A percentile compares a stretch with the other conserved stretches of the same genome.
These are phyloP conservation scores for Eupithecia subfuscata DNA, from an alignment of 2,888 invertebrate species.

Conservation along the genomic window DNA sequence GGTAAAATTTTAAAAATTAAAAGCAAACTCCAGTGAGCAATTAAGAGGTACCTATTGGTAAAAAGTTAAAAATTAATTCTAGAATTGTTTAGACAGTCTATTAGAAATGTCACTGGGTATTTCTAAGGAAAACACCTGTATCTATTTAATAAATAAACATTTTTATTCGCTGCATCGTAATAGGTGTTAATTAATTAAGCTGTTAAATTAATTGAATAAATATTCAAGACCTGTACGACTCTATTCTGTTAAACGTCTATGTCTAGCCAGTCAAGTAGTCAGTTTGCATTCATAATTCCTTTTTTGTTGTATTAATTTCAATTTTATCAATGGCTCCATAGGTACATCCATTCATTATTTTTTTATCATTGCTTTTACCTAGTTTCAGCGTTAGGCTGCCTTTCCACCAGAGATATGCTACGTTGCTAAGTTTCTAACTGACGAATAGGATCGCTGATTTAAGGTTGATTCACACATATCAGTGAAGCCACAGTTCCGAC, in stretches of 20 bases:
- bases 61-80: too few relatives aligned
- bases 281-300: not conserved
- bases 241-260: slow-evolving; percentile 18
- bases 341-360: too few relatives aligned
- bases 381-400: too few relatives aligned
- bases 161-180: slow-evolving; percentile 27
- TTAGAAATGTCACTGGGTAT: not conserved
- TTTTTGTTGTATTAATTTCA: not conserved
- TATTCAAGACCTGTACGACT: slow-evolving; percentile 33
- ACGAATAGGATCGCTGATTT: too few relatives aligned
- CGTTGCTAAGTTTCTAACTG: too few relatives aligned
- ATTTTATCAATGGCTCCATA: not conserved
- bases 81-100: not conserved
- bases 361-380: too few relatives aligned
- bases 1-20: too few relatives aligned
- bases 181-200: slow-evolving; percentile 37
- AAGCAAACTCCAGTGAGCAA: too few relatives aligned
- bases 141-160: slow-evolving; percentile 21
- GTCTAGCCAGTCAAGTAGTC: not conserved
- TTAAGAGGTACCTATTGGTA: too few relatives aligned
- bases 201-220: slow-evolving; percentile 41
- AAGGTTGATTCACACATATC: too few relatives aligned
- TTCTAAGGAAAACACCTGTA: slow-evolving; percentile 7
- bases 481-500: too few relatives aligned
- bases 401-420: too few relatives aligned